A percentile compares a stretch with the other conserved stretches of the same genome.
Evolutionary conservation across 2,888 invertebrate genomes (phyloP).

Genomic region (Rugalucina vietnamica): DNA sequence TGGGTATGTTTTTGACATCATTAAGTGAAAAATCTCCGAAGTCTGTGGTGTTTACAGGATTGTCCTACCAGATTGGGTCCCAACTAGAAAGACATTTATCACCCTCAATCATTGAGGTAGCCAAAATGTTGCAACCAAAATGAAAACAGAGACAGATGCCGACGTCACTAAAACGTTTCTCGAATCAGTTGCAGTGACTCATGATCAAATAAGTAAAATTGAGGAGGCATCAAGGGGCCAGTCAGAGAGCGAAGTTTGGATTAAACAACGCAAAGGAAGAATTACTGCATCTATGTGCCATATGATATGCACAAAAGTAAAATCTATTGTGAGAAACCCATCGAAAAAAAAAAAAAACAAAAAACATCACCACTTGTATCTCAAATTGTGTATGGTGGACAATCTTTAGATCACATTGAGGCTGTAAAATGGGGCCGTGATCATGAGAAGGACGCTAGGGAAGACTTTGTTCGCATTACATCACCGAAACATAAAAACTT

Average conservation of each 20-base stretch:
- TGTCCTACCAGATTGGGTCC: neutral
- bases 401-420: neutral
- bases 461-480: neutral
- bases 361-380: slow-evolving; percentile 8
- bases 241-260: neutral
- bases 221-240: neutral
- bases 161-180: neutral
- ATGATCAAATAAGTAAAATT: neutral
- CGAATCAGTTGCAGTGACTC: neutral
- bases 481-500: neutral
- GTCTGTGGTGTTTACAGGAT: neutral
- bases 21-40: neutral
- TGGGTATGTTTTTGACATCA: neutral
- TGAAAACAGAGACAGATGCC: neutral
- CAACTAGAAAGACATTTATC: neutral
- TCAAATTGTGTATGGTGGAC: neutral
- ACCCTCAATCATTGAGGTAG: neutral
- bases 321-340: neutral
- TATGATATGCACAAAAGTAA: neutral
- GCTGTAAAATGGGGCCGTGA: neutral
- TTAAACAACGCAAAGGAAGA: neutral
- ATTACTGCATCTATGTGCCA: slow-evolving; percentile 4
- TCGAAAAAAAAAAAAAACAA: neutral
- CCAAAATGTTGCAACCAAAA: neutral
- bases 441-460: slow-evolving; percentile 3